Evolutionary conservation across 2,888 invertebrate genomes (phyloP).

Genomic region (Temnothorax rugatulus): DNA sequence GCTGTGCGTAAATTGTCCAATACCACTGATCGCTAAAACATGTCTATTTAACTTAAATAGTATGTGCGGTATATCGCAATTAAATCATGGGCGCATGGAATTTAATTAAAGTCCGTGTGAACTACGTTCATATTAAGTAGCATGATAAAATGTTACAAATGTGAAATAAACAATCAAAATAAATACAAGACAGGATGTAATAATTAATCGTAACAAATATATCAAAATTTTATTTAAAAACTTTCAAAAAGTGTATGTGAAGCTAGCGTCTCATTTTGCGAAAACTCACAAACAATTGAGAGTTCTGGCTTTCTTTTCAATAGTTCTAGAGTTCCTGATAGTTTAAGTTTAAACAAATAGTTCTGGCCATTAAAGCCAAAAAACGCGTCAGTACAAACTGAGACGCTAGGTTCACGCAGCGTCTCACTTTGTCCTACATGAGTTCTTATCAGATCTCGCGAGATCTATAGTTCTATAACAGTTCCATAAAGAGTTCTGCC

Average conservation of each 20-base stretch:
- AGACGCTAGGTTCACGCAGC: too few relatives aligned
- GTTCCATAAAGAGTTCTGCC: too few relatives aligned
- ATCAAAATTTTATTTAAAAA: constrained; percentile 4
- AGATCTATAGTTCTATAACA: too few relatives aligned
- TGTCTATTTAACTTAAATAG: not conserved
- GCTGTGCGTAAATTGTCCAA: not conserved
- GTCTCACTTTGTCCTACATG: too few relatives aligned
- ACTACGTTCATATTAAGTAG: not conserved
- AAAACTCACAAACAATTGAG: too few relatives aligned
- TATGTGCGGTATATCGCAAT: not conserved
- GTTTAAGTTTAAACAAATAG: too few relatives aligned
- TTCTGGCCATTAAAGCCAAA: too few relatives aligned
- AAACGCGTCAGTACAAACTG: too few relatives aligned
- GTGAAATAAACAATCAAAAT: not conserved
- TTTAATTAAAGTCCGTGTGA: not conserved
- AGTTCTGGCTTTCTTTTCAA: too few relatives aligned
- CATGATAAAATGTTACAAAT: not conserved
- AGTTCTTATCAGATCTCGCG: too few relatives aligned
- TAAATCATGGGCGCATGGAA: not conserved
- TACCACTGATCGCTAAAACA: not conserved
- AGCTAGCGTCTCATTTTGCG: too few relatives aligned
- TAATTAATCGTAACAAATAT: constrained; percentile 1
- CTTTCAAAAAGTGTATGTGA: not conserved
- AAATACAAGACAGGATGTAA: not conserved
- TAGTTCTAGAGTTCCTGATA: too few relatives aligned